A percentile compares a stretch with the other conserved stretches of the same genome.
Evolutionary conservation across 2,797 vertebrate genomes (phyloP).

Genomic region (Australoheros facetus): DNA sequence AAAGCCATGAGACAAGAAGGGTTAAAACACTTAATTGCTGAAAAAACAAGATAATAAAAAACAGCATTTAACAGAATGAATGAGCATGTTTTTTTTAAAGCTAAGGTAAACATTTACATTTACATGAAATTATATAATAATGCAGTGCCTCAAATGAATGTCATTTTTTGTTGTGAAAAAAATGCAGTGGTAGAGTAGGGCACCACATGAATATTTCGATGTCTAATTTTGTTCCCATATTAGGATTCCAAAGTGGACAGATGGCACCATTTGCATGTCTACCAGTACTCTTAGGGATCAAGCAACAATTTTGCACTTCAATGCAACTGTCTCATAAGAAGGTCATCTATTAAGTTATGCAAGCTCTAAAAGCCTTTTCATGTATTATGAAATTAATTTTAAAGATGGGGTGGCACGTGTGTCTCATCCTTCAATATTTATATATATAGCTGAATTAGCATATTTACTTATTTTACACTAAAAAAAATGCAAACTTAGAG

Average conservation of each 20-base stretch:
- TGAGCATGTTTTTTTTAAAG: neutral
- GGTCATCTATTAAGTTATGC: constrained; percentile 76
- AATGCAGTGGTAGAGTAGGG: constrained; percentile 34
- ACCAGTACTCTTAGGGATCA: constrained; percentile 68
- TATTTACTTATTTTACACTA: constrained; percentile 19
- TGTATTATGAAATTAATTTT: constrained; percentile 77
- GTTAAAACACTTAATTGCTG: neutral
- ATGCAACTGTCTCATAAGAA: constrained; percentile 76
- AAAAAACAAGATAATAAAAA: too few relatives aligned
- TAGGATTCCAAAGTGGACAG: constrained; percentile 72
- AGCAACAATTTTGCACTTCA: constrained; percentile 79
- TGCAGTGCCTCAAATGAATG: neutral
- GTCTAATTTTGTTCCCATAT: constrained; percentile 63
- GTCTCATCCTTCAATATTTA: constrained; percentile 31
- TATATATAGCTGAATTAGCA: constrained; percentile 17
- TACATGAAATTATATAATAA: neutral
- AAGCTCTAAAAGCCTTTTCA: constrained; percentile 77
- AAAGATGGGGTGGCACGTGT: constrained; percentile 43
- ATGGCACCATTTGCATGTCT: constrained; percentile 73
- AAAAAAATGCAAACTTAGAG: constrained; percentile 11
- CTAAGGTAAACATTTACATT: neutral
- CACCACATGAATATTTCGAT: constrained; percentile 62
- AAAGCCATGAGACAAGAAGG: neutral
- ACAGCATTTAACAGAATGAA: neutral
- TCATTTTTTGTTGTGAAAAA: neutral